Base-by-base conservation (phyloP, 2,797 vertebrate species). In the Cacajao melanocephalus region DNA sequence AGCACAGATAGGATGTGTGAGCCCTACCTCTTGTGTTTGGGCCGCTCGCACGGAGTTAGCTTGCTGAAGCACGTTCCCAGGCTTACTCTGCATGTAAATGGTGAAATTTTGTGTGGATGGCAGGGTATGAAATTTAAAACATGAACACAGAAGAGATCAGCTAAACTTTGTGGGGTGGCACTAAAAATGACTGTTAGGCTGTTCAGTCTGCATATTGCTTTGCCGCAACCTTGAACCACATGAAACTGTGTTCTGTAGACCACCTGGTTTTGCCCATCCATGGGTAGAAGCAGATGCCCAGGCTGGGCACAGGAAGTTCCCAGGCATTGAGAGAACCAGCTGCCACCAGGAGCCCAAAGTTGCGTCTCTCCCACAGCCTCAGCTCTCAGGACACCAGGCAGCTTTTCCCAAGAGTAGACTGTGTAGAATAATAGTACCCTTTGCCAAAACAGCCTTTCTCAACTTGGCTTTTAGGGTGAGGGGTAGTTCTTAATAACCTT, bases 11-110 rank as follows among this genome's bases (percentile, higher is more conserved):
- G 44, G 19, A 9, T 9, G 22, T 48, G 22, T 48, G 19, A 70
- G 8, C 12, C 36, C 3, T 36, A 12, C 48, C 11, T 8, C 4
- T 12, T 13, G 22, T 2, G 7, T 50, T 2, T 20, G 9, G 52
- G 39, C 64, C 26, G 30, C 52, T 48, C 4, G 13, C 58, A 48
- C 0, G 9, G 44, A 67, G 55, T 39, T 52, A n/a, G 39, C 52
- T 7, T 10, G 48, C 73, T 9, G 24, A 36, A n/a, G 41, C 41
- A 24, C 0, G 1, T 48, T 33, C 55, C 50, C 70, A 3, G 33
- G 33, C 93, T 61, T 55, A 46, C 26, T 30, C 28, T 26, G 50
- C 1, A 0, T 81, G 79, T 79, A 61, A 14, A 28, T 33, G 14
- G 33, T 72, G n/a, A 12, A 67, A 30, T 58, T 88, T 72, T 33